Percentiles rank a stretch among this genome's conserved stretches.
Evolutionary conservation across 2,797 vertebrate genomes (phyloP).

Genomic region (Channallabes apus): DNA sequence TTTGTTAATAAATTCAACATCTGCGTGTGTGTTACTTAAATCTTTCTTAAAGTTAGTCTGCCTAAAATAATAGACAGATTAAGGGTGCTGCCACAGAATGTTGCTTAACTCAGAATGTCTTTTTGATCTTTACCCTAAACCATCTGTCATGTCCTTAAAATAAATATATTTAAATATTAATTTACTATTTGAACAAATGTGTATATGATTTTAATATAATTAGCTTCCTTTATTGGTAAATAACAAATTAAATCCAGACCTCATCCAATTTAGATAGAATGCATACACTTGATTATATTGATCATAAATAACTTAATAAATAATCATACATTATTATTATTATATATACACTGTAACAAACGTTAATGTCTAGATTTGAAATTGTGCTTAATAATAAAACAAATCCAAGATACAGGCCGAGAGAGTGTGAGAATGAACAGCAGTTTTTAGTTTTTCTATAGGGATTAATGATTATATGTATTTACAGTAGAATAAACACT

Average conservation of each 20-base stretch:
- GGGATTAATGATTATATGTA: too few relatives aligned
- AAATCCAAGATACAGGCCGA: background rate
- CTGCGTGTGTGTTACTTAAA: background rate
- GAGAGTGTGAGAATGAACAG: background rate
- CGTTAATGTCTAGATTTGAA: background rate
- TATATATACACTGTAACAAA: too few relatives aligned
- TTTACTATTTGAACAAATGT: background rate
- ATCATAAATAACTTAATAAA: background rate
- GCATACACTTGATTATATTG: background rate
- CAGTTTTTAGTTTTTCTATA: background rate
- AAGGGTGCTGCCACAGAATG: background rate
- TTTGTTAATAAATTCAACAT: slow-evolving; percentile 30
- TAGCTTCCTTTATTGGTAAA: background rate
- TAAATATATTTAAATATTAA: background rate
- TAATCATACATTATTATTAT: background rate
- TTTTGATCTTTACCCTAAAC: too few relatives aligned
- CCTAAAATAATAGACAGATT: background rate
- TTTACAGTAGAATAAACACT: background rate
- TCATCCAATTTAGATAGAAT: background rate
- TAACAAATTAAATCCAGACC: background rate
- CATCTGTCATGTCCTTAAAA: background rate
- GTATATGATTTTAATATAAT: background rate
- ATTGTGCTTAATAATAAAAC: background rate
- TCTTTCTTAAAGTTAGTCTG: slow-evolving; percentile 6
- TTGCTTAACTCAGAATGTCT: background rate